These are phyloP conservation scores for Eulimnadia texana DNA, from an alignment of 1,140 invertebrate species.

Conservation along the genomic window DNA sequence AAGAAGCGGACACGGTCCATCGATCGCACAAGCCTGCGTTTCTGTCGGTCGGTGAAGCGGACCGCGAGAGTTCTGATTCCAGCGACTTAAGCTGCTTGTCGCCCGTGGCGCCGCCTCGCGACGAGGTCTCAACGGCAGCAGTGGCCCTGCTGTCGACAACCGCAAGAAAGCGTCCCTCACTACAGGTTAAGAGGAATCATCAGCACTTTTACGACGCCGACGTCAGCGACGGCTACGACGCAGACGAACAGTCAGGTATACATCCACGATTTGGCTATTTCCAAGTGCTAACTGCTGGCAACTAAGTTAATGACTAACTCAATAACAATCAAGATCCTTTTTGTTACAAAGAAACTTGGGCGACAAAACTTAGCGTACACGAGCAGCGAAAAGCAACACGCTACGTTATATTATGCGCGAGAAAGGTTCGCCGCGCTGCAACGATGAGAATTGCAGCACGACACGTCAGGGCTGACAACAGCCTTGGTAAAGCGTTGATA, in stretches of 20 bases:
- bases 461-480: too few species aligned
- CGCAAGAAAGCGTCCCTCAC: conserved; percentile 17
- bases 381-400: too few species aligned
- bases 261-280: too few species aligned
- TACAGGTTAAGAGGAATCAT: too few species aligned
- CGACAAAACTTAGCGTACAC: too few species aligned
- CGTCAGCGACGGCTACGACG: conserved; percentile 17
- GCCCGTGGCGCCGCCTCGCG: conserved; percentile 16
- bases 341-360: too few species aligned
- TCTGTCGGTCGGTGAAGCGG: neutral
- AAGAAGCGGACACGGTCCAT: neutral
- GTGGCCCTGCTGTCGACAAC: conserved; percentile 8
- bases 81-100: conserved; percentile 20
- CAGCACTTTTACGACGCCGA: conserved; percentile 23
- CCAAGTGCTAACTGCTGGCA: neutral
- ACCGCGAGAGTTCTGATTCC: conserved; percentile 21
- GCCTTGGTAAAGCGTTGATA: too few species aligned
- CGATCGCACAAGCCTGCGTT: neutral
- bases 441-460: too few species aligned
- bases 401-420: too few species aligned
- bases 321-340: neutral
- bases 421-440: too few species aligned
- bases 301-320: neutral
- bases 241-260: conserved; percentile 17
- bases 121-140: conserved; percentile 17